These are phyloP conservation scores for Sebastes iracundus DNA, from an alignment of 2,797 vertebrate genomes.

Conservation along the genomic window DNA sequence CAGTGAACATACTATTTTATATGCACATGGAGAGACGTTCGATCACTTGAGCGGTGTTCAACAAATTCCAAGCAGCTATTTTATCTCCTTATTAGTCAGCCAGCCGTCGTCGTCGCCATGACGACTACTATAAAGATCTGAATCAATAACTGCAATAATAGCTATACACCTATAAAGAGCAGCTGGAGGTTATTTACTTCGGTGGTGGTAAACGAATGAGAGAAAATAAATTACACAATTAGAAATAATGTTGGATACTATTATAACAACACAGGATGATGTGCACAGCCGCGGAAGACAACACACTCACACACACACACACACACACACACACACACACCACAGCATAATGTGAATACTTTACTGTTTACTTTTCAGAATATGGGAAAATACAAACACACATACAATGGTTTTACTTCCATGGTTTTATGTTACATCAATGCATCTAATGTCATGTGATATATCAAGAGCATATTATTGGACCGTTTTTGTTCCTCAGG, in stretches of 20 bases:
- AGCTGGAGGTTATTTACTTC: background rate
- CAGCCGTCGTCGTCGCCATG: background rate
- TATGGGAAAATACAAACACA: background rate
- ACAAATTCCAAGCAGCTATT: background rate
- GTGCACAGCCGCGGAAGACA: background rate
- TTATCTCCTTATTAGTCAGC: background rate
- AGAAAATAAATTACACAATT: background rate
- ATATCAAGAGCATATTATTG: background rate
- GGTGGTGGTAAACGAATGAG: background rate
- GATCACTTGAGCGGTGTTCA: background rate
- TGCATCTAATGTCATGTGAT: background rate
- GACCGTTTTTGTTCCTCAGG: background rate
- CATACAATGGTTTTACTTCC: background rate
- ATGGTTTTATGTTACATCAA: background rate
- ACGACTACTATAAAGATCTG: background rate
- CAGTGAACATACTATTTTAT: background rate
- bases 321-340: background rate
- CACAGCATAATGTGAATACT: background rate
- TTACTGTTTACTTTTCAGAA: background rate
- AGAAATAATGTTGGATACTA: background rate
- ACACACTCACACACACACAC: background rate
- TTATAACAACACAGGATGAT: background rate
- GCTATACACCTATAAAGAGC: background rate
- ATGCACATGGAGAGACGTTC: background rate
- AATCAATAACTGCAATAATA: background rate